Percentiles rank a stretch among this genome's conserved stretches.
These are phyloP conservation scores for Cygnus atratus DNA, from an alignment of 2,113 vertebrate genomes.

Conservation along the genomic window DNA sequence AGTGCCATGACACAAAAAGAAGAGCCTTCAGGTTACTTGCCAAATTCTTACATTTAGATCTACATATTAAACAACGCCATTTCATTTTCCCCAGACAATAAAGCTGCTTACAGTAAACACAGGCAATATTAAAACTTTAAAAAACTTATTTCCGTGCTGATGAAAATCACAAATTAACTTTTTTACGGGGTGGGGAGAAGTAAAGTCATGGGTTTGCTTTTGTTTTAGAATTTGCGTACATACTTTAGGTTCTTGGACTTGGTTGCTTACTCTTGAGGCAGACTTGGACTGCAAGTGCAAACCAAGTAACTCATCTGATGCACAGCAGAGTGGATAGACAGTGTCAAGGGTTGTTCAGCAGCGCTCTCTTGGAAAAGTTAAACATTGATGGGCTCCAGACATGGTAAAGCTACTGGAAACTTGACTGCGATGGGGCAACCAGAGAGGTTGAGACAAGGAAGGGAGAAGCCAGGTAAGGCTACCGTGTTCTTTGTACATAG, in stretches of 20 bases:
- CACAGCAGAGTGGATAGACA: neutral
- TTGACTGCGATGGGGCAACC: neutral
- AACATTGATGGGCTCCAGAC: slow-evolving; percentile 38
- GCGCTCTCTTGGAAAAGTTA: slow-evolving; percentile 31
- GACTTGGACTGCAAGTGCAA: neutral
- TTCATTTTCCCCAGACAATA: neutral
- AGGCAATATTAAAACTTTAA: neutral
- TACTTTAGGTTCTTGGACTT: neutral
- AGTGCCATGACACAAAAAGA: neutral
- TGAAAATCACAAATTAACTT: slow-evolving; percentile 35
- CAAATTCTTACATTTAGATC: neutral
- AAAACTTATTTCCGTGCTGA: neutral
- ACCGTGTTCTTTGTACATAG: neutral
- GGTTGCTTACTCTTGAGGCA: neutral
- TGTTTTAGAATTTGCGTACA: neutral
- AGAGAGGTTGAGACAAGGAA: neutral
- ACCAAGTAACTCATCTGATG: neutral
- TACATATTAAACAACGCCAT: neutral
- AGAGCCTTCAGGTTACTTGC: neutral
- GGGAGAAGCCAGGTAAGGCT: slow-evolving; percentile 2
- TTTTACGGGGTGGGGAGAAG: neutral
- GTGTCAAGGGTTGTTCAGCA: neutral
- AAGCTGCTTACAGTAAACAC: neutral
- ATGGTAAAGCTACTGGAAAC: neutral
- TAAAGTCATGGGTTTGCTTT: neutral